A percentile compares a stretch with the other conserved stretches of the same genome.
Evolutionary conservation across 2,888 invertebrate species (phyloP).

Genomic region (Aporophyla nigra): DNA sequence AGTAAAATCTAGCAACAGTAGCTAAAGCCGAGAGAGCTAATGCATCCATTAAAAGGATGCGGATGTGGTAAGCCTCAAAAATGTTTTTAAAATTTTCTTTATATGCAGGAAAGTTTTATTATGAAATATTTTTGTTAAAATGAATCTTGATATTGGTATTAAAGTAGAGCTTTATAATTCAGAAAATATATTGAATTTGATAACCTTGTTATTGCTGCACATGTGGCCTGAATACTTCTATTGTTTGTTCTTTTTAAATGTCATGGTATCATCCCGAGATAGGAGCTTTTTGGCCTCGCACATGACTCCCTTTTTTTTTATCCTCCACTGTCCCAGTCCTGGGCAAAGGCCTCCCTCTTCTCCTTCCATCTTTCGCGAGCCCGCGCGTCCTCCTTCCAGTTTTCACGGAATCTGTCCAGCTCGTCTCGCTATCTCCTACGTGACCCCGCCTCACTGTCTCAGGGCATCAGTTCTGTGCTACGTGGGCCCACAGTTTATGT

Average conservation of each 20-base stretch:
- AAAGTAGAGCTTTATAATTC: background rate
- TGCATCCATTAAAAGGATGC: constrained; percentile 49
- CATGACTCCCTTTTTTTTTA: background rate
- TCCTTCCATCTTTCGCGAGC: too few species aligned
- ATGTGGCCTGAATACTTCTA: background rate
- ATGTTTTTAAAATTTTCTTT: constrained; percentile 6
- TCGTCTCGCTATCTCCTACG: too few species aligned
- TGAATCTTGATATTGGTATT: background rate
- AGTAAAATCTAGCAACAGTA: constrained; percentile 11
- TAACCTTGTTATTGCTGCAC: background rate
- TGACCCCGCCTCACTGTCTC: too few species aligned
- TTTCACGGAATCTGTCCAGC: too few species aligned
- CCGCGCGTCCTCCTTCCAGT: too few species aligned
- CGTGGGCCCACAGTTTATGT: too few species aligned
- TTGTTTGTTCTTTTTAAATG: background rate
- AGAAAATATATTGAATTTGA: background rate
- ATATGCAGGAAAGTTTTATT: background rate
- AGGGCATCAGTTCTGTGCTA: too few species aligned
- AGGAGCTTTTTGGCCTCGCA: background rate
- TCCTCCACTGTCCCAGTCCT: too few species aligned
- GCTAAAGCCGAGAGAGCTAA: constrained; percentile 39
- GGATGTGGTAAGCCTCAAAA: constrained; percentile 19
- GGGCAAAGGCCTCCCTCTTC: too few species aligned
- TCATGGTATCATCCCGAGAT: background rate
- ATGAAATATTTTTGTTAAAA: background rate